These are phyloP conservation scores for Bombus sibiricus DNA, from an alignment of 1,140 invertebrate species.

Conservation along the genomic window DNA sequence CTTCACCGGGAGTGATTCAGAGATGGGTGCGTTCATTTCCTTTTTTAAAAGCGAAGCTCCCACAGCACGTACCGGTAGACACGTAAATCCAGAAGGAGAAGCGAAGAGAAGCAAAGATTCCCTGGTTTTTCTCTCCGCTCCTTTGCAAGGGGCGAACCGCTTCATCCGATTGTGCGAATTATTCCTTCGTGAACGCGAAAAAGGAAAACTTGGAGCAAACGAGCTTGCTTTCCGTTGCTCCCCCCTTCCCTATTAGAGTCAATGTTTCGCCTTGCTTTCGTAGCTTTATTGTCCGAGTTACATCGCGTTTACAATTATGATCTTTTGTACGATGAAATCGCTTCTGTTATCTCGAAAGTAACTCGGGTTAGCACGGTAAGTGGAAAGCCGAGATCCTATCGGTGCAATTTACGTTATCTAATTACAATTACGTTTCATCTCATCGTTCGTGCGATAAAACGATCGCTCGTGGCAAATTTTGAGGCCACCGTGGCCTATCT, in stretches of 20 bases:
- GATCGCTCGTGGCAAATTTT: background rate
- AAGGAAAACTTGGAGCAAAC: background rate
- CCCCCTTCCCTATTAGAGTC: background rate
- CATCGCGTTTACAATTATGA: slow-evolving; percentile 47
- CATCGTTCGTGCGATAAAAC: background rate
- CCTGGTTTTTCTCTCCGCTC: slow-evolving; percentile 3
- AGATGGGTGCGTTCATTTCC: background rate
- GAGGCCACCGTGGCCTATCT: background rate
- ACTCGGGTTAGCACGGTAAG: background rate
- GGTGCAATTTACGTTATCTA: background rate
- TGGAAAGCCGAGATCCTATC: background rate
- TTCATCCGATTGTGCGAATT: slow-evolving; percentile 63
- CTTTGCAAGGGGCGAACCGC: slow-evolving; percentile 28
- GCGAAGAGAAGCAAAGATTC: slow-evolving; percentile 14
- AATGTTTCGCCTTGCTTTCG: background rate
- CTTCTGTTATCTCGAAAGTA: background rate
- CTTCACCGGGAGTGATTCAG: background rate
- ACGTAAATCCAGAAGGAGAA: slow-evolving; percentile 16
- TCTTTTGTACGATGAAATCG: slow-evolving; percentile 26
- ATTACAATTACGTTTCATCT: slow-evolving; percentile 8
- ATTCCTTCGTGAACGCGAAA: slow-evolving; percentile 61
- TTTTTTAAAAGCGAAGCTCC: background rate
- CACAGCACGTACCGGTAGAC: background rate
- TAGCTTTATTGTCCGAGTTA: slow-evolving; percentile 44
- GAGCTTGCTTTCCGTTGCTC: slow-evolving; percentile 40